Base-by-base conservation (phyloP, 2,888 invertebrate genomes). In the Parasteatoda lunata region DNA sequence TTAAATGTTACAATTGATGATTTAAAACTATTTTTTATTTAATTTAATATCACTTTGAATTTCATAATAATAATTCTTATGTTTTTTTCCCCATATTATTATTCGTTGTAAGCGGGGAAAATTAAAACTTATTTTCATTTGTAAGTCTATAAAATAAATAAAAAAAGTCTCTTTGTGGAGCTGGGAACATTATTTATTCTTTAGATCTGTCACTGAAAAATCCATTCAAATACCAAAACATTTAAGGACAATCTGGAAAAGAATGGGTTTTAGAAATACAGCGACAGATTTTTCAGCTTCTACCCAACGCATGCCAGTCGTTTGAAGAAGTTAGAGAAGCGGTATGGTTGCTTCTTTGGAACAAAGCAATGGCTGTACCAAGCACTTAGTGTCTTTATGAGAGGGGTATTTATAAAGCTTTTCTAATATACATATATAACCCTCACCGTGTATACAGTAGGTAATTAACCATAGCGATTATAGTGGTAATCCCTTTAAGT, bases 341-440 rank as follows among this genome's bases (percentile, higher is more conserved):
- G 52, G 83, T n/a, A 47, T 59, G 68, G 69, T 59, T 73, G 54
- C 52, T 66, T 84, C 66, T 84, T 66, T 30, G 30, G 83, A 77
- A 84, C 83, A 84, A 84, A 84, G 83, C 77, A 76, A 59, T 59
- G 52, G 47, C 75, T 51, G 77, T 77, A 77, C 65, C 15, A 65
- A 77, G 77, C 72, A 71, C 83, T 84, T 84, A 84, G 83, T 84
- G 83, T 84, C 77, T 77, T 77, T 51, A 54, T 64, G 77, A 77
- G 83, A 84, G 77, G 52, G 47, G 77, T 66, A 84, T 84, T 84
- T 77, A 77, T 84, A 84, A 84, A 70, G 77, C 77, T 72, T 77
- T 77, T 77, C 83, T 77, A 84, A 84, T 84, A 84, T 84, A 30
- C 30, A 30, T 30, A 30, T 30, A 30, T 30, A 30, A 30, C 30